phyloP scores from a whole-genome alignment of 2,113 vertebrate genomes.

The Natator depressus region DNA sequence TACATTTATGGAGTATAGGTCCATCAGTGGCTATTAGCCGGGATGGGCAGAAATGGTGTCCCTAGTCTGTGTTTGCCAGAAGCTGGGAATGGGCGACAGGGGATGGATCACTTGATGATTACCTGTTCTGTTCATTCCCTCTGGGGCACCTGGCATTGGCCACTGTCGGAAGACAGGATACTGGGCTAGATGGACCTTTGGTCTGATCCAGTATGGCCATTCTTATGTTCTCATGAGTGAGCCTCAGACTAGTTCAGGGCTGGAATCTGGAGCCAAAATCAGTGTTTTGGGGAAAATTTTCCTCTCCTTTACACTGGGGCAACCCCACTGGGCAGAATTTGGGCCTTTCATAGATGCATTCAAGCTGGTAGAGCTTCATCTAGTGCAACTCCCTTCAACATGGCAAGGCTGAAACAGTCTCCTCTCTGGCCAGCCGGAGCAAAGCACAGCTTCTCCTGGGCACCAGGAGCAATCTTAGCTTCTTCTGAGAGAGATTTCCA shows the following conservation, averaged over 20 bases:
- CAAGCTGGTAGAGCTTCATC: background rate
- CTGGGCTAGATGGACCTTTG: too few relatives aligned
- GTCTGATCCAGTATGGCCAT: too few relatives aligned
- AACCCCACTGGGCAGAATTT: background rate
- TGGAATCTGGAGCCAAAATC: background rate
- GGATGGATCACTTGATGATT: too few relatives aligned
- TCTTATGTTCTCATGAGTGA: background rate
- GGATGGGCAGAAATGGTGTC: too few relatives aligned
- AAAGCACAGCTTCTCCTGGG: background rate
- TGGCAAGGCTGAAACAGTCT: background rate
- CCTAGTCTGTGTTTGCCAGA: too few relatives aligned
- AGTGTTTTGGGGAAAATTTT: background rate
- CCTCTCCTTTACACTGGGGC: background rate
- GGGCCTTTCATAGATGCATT: background rate
- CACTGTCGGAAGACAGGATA: too few relatives aligned
- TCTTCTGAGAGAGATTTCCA: too few relatives aligned
- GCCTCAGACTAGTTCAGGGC: background rate
- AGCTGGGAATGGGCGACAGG: too few relatives aligned
- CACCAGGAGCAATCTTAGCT: background rate
- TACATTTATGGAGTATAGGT: too few relatives aligned
- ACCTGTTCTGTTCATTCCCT: too few relatives aligned
- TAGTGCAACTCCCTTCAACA: background rate
- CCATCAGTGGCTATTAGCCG: too few relatives aligned
- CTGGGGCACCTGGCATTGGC: too few relatives aligned
- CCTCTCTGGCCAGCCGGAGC: background rate